These are phyloP conservation scores for Caenorhabditis macrosperma DNA, from an alignment of 2,888 invertebrate genomes.

Conservation along the genomic window DNA sequence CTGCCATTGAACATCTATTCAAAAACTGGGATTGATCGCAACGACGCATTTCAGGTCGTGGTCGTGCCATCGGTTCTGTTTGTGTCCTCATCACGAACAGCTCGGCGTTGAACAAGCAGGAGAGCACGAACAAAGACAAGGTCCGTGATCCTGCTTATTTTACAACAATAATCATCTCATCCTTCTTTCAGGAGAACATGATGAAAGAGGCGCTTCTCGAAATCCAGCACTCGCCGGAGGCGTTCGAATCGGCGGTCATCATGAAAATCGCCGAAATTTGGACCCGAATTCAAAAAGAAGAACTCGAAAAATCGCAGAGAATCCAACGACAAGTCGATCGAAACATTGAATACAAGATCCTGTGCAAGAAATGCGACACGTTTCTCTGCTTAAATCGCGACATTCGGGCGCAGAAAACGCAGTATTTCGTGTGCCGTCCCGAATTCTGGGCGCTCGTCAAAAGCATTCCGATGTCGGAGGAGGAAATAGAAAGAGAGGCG, in stretches of 20 bases:
- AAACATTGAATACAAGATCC: conserved; percentile 30
- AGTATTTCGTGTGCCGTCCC: conserved; percentile 52
- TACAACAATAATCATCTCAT: not conserved
- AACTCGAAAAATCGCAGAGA: conserved; percentile 9
- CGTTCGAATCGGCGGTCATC: conserved; percentile 1
- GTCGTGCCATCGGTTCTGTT: conserved; percentile 51
- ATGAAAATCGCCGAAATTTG: conserved; percentile 16
- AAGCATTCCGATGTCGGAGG: not conserved
- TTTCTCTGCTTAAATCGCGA: conserved; percentile 33
- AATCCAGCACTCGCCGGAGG: not conserved
- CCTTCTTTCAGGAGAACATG: conserved; percentile 21
- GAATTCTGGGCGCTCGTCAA: conserved; percentile 51
- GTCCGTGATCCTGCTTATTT: conserved; percentile 8
- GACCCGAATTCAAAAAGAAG: conserved; percentile 21
- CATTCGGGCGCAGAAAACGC: conserved; percentile 34
- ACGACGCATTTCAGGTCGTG: conserved; percentile 61
- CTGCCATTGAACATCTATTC: too few relatives aligned
- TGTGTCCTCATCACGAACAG: conserved; percentile 64
- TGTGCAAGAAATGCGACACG: conserved; percentile 57
- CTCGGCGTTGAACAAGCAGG: conserved; percentile 35
- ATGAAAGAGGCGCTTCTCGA: conserved; percentile 30
- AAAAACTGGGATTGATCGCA: too few relatives aligned
- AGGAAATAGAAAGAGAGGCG: not conserved
- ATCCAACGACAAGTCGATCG: not conserved
- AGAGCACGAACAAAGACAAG: conserved; percentile 55